Conservation (phyloP, 2,888 invertebrate genomes). For the Heteromurus nitidus region DNA sequence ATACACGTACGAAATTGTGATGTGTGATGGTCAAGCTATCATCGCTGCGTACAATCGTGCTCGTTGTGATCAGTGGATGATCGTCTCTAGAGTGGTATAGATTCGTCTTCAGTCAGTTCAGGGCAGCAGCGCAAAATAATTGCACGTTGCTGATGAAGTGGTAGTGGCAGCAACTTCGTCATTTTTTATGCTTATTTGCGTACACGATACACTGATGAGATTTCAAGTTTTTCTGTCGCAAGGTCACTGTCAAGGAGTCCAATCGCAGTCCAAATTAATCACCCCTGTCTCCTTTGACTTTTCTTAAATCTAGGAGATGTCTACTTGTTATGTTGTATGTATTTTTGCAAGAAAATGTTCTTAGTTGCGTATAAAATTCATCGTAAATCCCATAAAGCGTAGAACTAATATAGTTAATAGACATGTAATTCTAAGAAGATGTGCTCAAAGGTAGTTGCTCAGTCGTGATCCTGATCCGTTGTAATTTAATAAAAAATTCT, state of each 20-base stretch:
- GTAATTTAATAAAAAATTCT: too few relatives aligned
- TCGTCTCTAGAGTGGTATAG: background rate
- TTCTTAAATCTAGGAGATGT: background rate
- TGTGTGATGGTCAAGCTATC: too few relatives aligned
- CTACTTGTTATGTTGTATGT: background rate
- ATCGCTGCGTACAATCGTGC: too few relatives aligned
- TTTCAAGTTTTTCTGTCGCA: constrained; percentile 53
- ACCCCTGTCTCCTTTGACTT: too few relatives aligned
- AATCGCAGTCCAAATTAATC: constrained; percentile 36
- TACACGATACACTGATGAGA: constrained; percentile 8
- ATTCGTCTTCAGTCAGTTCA: background rate
- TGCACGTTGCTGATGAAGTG: background rate
- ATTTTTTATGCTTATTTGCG: constrained; percentile 7
- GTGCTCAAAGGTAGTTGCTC: too few relatives aligned
- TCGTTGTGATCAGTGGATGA: background rate
- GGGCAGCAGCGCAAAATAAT: background rate
- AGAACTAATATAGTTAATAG: background rate
- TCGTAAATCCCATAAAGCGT: background rate
- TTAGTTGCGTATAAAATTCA: background rate
- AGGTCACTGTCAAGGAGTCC: constrained; percentile 59
- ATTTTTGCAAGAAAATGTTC: background rate
- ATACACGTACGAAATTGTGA: too few relatives aligned
- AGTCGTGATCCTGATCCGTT: too few relatives aligned
- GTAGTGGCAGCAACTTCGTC: background rate
- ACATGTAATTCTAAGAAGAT: background rate